Base-by-base conservation (phyloP, 2,113 vertebrate species). In the Charadrius vociferus region DNA sequence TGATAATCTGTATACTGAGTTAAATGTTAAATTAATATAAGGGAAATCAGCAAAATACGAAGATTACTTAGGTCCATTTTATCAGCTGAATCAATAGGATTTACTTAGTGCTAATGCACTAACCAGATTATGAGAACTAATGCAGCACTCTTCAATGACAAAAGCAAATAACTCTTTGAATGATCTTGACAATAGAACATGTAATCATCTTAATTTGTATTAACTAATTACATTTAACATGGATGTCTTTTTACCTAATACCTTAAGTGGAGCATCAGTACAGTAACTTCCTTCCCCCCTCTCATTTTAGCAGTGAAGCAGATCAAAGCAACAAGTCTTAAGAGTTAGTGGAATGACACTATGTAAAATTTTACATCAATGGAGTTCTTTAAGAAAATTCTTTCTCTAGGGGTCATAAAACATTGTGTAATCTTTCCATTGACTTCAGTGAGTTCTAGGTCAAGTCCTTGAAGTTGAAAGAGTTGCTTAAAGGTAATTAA, bases 81-180 rank as follows among this genome's bases (percentile, higher is more conserved):
- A 95, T 97, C 96, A 97, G 63, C 96, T 72, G 88, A 98, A 99
- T 98, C 98, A 98, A 98, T 98, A 98, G 94, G 95, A 92, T 96
- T 98, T 97, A 93, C 97, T 98, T 98, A 98, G 94, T 95, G 96
- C 97, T 98, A 98, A 98, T 97, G 97, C 98, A 98, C 98, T 98
- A 98, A 98, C 93, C 95, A 97, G 90, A 98, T 98, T 98, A 98
- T 94, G 95, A 97, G 92, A 96, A 96, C 97, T 98, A 97, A 97
- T 98, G 96, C 90, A 95, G 91, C 90, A 65, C 75, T 96, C 96
- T 97, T 98, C 98, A 98, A 98, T 98, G 98, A 97, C 97, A 98
- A 98, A 97, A 96, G 96, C 90, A 95, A 97, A 97, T 98, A 97
- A 97, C 95, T 97, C 90, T 96, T 91, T 90, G 95, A 97, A 97